Evolutionary conservation across 2,113 vertebrate species (phyloP), one percentile per base, ranked within the genome.

Genomic region (Pteruthius melanotis): DNA sequence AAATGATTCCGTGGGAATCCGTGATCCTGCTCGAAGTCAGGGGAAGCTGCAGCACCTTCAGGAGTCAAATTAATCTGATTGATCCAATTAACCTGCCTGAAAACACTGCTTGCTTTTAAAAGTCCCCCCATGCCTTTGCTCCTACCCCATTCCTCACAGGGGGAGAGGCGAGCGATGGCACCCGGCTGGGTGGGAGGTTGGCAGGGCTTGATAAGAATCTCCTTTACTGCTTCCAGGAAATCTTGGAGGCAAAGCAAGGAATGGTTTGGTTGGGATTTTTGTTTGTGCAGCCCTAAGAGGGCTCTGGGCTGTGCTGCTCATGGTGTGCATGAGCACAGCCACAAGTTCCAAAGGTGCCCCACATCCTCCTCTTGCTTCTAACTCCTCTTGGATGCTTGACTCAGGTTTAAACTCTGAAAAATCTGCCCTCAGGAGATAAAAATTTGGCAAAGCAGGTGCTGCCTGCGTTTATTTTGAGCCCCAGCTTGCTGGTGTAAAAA

Each of bases 1-100:
- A 5, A 1, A 0, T 0, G 1, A 10, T 56, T 31, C n/a, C 0
- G 0, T 10, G 54, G 72, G n/a, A 35, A 13, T 9, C 6, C 0
- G 0, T 2, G 6, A 4, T 35, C 14, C 44, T 4, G 2, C 61
- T 63, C 1, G 0, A 35, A 47, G 39, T 21, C 30, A 20, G 24
- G 40, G 49, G 28, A 17, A 53, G 54, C 22, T 40, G 59, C 50
- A 61, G 39, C 64, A 7, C 12, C 15, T 45, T 39, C 59, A 57
- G 64, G 35, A 27, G 30, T 5, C 2, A 6, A 15, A 54, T 50
- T 12, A 24, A 57, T 61, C 31, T 22, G 33, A 53, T 84, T 79
- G 31, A 23, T 54, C 49, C 17, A 61, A 66, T 69, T 45, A n/a
- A 37, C 13, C n/a, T 60, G 21, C 13, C 35, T 71, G 9, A 91